phyloP scores from a whole-genome alignment of 2,888 invertebrate genomes.

The Lithophane semibrunnea region DNA sequence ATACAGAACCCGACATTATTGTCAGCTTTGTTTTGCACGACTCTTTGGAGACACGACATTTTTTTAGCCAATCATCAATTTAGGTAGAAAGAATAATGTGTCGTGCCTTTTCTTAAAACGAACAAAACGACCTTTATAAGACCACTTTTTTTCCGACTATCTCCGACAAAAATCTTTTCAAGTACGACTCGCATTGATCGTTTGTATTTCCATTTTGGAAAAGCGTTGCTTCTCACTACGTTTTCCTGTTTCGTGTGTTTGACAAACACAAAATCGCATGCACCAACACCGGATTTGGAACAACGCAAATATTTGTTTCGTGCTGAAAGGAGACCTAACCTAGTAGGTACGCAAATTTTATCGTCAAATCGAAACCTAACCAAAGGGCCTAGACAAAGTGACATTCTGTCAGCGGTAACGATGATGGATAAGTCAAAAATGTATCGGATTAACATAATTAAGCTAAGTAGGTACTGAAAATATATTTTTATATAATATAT shows the following conservation, averaged over 20 bases:
- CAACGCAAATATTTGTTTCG: constrained; percentile 20
- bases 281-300: constrained; percentile 10
- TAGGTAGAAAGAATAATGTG: neutral
- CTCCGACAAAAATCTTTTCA: neutral
- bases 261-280: constrained; percentile 17
- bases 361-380: neutral
- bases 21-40: constrained; percentile 32
- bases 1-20: constrained; percentile 42
- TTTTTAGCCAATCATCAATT: constrained; percentile 37
- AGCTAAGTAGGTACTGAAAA: neutral
- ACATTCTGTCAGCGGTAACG: neutral
- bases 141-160: neutral
- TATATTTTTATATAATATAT: no score
- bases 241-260: constrained; percentile 17
- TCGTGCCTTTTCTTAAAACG: neutral
- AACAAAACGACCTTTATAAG: neutral
- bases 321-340: neutral
- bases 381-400: neutral
- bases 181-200: neutral
- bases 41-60: constrained; percentile 24
- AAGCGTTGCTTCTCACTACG: neutral
- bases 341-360: neutral
- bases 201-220: neutral
- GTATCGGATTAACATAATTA: neutral
- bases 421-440: neutral